Evolutionary conservation across 2,797 vertebrate genomes (phyloP).

Genomic region (Nasua narica): DNA sequence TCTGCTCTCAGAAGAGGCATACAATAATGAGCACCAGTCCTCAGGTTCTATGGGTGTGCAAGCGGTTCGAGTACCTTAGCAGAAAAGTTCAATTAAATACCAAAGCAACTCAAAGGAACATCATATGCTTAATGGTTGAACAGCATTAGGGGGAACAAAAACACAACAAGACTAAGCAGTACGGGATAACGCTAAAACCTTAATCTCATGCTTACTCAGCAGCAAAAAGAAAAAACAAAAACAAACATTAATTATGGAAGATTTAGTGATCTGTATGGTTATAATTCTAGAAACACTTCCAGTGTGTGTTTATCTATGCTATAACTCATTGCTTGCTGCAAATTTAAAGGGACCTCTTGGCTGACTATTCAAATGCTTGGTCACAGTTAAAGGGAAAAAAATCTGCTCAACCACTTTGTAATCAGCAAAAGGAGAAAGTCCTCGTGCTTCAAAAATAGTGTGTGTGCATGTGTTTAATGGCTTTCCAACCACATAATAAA

Average conservation of each 20-base stretch:
- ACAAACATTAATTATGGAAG: slow-evolving; percentile 62
- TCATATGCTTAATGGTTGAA: slow-evolving; percentile 19
- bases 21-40: not conserved
- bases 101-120: slow-evolving; percentile 52
- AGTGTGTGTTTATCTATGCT: slow-evolving; percentile 60
- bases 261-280: slow-evolving; percentile 56
- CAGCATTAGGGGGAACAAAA: not conserved
- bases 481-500: not conserved
- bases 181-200: slow-evolving; percentile 55
- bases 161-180: not conserved
- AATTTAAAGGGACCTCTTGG: slow-evolving; percentile 44
- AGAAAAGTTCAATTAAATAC: slow-evolving; percentile 30
- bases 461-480: not conserved
- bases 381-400: slow-evolving; percentile 15
- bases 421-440: not conserved
- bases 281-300: slow-evolving; percentile 51
- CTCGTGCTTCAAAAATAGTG: slow-evolving; percentile 9
- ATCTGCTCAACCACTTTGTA: not conserved
- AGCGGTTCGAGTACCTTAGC: not conserved
- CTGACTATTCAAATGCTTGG: slow-evolving; percentile 53
- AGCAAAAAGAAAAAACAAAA: slow-evolving; percentile 63
- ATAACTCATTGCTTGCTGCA: slow-evolving; percentile 59
- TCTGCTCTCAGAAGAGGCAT: not conserved
- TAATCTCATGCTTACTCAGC: slow-evolving; percentile 57
- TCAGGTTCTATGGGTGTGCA: not conserved